A percentile compares a stretch with the other conserved stretches of the same genome.
These are phyloP conservation scores for Leptinotarsa peninsularis DNA, from an alignment of 2,888 invertebrate genomes.

Conservation along the genomic window DNA sequence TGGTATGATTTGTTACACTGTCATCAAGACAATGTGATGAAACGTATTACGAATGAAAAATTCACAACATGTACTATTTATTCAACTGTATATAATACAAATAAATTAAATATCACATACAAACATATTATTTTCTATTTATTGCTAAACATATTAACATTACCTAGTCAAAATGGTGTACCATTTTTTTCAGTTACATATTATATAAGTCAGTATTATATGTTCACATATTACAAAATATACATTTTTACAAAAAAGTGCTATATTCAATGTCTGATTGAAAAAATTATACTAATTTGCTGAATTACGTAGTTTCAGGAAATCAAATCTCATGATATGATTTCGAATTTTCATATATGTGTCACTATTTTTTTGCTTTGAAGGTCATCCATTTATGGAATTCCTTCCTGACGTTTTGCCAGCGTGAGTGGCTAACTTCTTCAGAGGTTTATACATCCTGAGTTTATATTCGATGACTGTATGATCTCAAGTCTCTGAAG, in stretches of 20 bases:
- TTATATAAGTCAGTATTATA: background rate
- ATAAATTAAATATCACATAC: slow-evolving; percentile 46
- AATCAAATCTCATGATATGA: background rate
- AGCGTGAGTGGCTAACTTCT: too few relatives aligned
- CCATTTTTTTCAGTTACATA: background rate
- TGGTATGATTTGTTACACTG: too few relatives aligned
- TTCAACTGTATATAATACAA: slow-evolving; percentile 31
- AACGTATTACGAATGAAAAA: background rate
- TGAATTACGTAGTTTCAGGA: background rate
- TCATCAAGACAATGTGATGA: too few relatives aligned
- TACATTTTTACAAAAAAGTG: slow-evolving; percentile 25
- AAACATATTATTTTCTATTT: slow-evolving; percentile 13
- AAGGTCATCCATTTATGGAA: too few relatives aligned
- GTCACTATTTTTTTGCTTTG: too few relatives aligned
- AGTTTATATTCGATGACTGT: too few relatives aligned
- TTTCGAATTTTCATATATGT: too few relatives aligned
- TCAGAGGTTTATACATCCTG: too few relatives aligned
- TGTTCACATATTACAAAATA: slow-evolving; percentile 26
- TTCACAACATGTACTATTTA: slow-evolving; percentile 4
- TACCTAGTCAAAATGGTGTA: background rate
- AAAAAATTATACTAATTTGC: background rate
- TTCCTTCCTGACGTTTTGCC: too few relatives aligned
- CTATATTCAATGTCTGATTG: background rate
- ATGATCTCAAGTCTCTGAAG: too few relatives aligned
- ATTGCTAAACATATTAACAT: slow-evolving; percentile 10